Evolutionary conservation across 2,797 vertebrate genomes (phyloP).

Genomic region (Epinephelus malabaricus): DNA sequence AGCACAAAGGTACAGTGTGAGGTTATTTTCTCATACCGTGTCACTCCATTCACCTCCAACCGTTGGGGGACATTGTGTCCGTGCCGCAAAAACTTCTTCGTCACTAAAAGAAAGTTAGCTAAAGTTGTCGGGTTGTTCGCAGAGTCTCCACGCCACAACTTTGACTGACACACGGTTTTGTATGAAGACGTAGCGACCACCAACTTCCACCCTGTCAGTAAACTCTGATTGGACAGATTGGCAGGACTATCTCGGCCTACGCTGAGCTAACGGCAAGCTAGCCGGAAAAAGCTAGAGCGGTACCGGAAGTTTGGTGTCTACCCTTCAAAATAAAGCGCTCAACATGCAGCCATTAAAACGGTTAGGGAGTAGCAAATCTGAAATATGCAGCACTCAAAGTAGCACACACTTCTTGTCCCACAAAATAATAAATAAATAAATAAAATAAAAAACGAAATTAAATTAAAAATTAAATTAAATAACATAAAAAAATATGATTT

Average conservation of each 20-base stretch:
- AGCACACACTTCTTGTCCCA: too few relatives aligned
- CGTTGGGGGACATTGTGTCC: slow-evolving; percentile 14
- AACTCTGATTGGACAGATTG: slow-evolving; percentile 65
- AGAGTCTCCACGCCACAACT: slow-evolving; percentile 29
- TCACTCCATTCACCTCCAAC: slow-evolving; percentile 31
- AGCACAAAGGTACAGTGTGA: not conserved
- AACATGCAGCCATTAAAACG: not conserved
- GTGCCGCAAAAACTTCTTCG: not conserved
- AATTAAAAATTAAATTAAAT: too few relatives aligned
- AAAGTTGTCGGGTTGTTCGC: not conserved
- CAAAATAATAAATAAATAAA: too few relatives aligned
- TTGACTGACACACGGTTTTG: slow-evolving; percentile 34
- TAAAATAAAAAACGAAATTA: too few relatives aligned
- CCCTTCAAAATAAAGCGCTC: slow-evolving; percentile 52
- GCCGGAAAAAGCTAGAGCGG: rapidly evolving
- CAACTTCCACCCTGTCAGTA: slow-evolving; percentile 43
- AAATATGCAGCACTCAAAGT: too few relatives aligned
- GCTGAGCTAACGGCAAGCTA: slow-evolving; percentile 18
- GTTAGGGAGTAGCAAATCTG: too few relatives aligned
- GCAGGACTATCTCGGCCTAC: slow-evolving; percentile 16
- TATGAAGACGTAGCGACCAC: slow-evolving; percentile 51
- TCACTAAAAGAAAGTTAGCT: not conserved
- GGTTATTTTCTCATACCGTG: slow-evolving; percentile 24
- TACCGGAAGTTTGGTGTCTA: slow-evolving; percentile 18
- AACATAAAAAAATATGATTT: too few relatives aligned